Base-by-base conservation (phyloP, 2,888 invertebrate genomes). In the Aleiodes alternator region DNA sequence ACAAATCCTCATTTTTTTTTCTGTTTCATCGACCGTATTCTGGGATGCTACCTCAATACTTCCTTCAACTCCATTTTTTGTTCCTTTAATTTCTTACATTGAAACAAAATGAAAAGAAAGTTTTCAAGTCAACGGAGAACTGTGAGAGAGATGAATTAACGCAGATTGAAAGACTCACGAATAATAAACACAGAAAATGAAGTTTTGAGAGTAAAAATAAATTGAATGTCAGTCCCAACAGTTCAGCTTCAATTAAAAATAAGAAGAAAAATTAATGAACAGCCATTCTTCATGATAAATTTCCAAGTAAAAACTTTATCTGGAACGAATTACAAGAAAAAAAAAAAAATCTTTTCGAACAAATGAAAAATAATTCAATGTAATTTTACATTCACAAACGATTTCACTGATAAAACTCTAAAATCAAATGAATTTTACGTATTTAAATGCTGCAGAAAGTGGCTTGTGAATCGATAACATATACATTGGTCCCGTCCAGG, bases 161-260 rank as follows among this genome's bases (percentile, higher is more conserved):
- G 82, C 82, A 83, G 81, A 83, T 82, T 82, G 82, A 82, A 81
- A 82, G 81, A 80, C 77, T 38, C 79, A 80, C 82, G 80, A 82
- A 80, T 66, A 81, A 81, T 80, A 71, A 75, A 77, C 57, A 69
- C 74, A 38, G n/a, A 48, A 43, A 38, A 16, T 72, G 55, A 31
- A 64, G 56, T 43, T 29, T 7, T 12, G 9, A 14, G 16, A 34
- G 38, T 14, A 61, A 38, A 61, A 38, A 38, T 9, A 9, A 14
- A 61, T 57, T 51, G 31, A 34, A 55, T 34, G 55, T 34, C 14
- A 31, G 53, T 55, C 34, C 29, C 29, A 56, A 56, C 55, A 23
- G n/a, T 23, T 43, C 8, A 56, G 31, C 31, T 38, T 43, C 14
- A 56, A 71, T 57, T 71, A 56, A 71, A 50, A 69, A 51, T 69